A percentile compares a stretch with the other conserved stretches of the same genome.
These are phyloP conservation scores for Tor tambroides DNA, from an alignment of 2,113 vertebrate species.

Conservation along the genomic window DNA sequence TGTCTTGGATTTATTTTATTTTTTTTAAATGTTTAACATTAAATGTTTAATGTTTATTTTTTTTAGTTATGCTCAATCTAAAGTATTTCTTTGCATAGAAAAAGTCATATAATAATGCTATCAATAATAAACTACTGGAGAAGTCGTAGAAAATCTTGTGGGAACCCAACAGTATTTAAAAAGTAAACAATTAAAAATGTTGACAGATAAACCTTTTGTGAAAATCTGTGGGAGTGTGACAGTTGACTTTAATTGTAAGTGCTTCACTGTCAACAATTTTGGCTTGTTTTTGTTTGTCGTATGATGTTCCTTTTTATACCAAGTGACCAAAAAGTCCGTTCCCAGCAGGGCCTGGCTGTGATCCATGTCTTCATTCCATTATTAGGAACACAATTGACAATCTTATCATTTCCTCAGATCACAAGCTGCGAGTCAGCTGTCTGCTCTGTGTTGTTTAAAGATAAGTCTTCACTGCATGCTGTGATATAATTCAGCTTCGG, in stretches of 20 bases:
- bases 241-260: background rate
- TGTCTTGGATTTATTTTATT: too few relatives aligned
- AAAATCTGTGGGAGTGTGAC: background rate
- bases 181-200: background rate
- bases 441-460: conserved; percentile 34
- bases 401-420: conserved; percentile 34
- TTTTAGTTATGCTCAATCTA: background rate
- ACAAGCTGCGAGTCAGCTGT: conserved; percentile 23
- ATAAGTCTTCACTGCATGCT: conserved; percentile 26
- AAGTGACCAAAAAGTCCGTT: background rate
- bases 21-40: too few relatives aligned
- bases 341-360: background rate
- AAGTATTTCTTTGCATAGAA: background rate
- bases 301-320: background rate
- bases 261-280: background rate
- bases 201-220: background rate
- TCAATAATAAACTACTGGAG: background rate
- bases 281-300: background rate
- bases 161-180: background rate
- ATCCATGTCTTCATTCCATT: conserved; percentile 17
- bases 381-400: conserved; percentile 12
- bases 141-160: background rate
- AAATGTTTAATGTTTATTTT: too few relatives aligned
- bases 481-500: conserved; percentile 17
- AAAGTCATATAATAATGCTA: background rate